Evolutionary conservation across 2,888 invertebrate species (phyloP), one percentile per base, ranked within the genome.

Genomic region (Brachyopa scutellaris): DNA sequence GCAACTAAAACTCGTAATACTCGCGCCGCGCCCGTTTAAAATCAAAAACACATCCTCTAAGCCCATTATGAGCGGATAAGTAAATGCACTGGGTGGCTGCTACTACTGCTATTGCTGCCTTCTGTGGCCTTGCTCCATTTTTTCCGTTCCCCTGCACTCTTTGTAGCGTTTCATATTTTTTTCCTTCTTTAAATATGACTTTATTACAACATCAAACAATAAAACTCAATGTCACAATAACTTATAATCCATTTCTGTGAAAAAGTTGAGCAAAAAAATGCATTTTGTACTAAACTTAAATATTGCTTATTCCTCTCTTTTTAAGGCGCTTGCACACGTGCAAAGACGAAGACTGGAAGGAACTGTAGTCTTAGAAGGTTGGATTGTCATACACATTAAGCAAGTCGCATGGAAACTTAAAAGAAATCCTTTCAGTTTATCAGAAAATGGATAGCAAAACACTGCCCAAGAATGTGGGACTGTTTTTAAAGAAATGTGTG

Each of bases 151-250:
- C 38, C 62, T 69, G 74, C 67, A 74, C 33, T 62, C 69, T 64
- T 70, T 76, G 76, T 64, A 29, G 55, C 19, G 38, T 67, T 62
- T 69, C 64, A 55, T 55, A 38, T 73, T 47, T 13, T 26, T 8
- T 31, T 29, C 36, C 51, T 69, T 36, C 55, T 69, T n/a, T 45
- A 73, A 73, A 45, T 62, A 36, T 80, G 55, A 80, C 74, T 80
- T 80, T 69, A 80, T 80, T 80, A 64, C 76, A 80, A 70, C 69
- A 64, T 57, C 62, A 80, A 80, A 80, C 64, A 80, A 80, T 80
- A 76, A 69, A 80, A 74, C 80, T 76, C 80, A 80, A 80, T 80
- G 80, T 80, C 80, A 70, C 64, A 76, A 64, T 76, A 80, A 76
- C 67, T 80, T 80, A 36, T 80, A 76, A 80, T 80, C 69, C 76